Evolutionary conservation across 2,888 invertebrate species (phyloP).

Genomic region (Megastigmus dorsalis): DNA sequence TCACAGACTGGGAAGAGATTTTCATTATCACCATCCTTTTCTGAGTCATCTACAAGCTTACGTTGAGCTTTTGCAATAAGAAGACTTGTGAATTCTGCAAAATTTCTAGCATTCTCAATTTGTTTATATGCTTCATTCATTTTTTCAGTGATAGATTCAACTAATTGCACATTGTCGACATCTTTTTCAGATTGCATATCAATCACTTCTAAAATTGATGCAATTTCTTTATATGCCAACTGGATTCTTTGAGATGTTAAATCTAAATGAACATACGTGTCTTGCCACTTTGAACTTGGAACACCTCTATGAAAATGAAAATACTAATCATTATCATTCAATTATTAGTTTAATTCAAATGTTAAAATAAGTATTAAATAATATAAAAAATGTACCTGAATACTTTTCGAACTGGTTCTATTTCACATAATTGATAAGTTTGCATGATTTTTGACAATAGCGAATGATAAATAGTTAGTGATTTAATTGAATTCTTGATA

Average conservation of each 20-base stretch:
- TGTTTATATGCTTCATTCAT: slow-evolving; percentile 64
- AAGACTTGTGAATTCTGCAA: slow-evolving; percentile 66
- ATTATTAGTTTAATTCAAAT: background rate
- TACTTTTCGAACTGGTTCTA: slow-evolving; percentile 57
- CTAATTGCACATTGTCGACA: slow-evolving; percentile 53
- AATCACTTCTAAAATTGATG: slow-evolving; percentile 63
- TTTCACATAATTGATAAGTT: slow-evolving; percentile 60
- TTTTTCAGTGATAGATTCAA: slow-evolving; percentile 58
- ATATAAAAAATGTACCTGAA: slow-evolving; percentile 57
- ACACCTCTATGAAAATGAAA: slow-evolving; percentile 55
- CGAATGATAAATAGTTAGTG: slow-evolving; percentile 56
- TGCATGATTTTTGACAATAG: slow-evolving; percentile 59
- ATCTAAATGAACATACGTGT: slow-evolving; percentile 68
- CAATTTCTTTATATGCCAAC: slow-evolving; percentile 62
- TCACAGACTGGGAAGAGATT: slow-evolving; percentile 26
- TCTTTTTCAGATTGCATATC: slow-evolving; percentile 59
- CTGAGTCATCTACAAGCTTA: background rate
- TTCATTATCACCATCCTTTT: slow-evolving; percentile 27
- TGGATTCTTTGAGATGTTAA: slow-evolving; percentile 67
- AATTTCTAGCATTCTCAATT: slow-evolving; percentile 66
- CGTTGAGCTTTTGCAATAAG: slow-evolving; percentile 61
- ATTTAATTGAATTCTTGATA: slow-evolving; percentile 55
- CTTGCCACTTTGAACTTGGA: slow-evolving; percentile 65
- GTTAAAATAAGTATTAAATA: background rate
- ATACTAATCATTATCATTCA: too few species aligned